These are phyloP conservation scores for Phasia obesa DNA, from an alignment of 2,888 invertebrate species.

Conservation along the genomic window DNA sequence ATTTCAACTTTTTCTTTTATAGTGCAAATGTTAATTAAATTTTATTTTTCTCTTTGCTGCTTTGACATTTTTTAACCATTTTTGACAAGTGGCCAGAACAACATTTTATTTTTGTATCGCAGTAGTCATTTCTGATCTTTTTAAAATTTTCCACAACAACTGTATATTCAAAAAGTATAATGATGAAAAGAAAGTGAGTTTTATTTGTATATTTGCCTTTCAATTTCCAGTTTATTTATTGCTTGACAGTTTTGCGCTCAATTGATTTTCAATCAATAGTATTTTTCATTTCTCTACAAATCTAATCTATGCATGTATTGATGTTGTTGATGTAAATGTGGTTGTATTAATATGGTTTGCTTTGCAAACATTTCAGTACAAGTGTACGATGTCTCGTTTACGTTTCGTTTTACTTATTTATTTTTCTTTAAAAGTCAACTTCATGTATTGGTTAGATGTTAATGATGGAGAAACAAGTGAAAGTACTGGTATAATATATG, in stretches of 20 bases:
- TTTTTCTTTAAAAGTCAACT: slow-evolving; percentile 4
- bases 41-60: too few relatives aligned
- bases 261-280: slow-evolving; percentile 66
- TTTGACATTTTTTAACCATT: too few relatives aligned
- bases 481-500: slow-evolving; percentile 15
- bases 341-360: slow-evolving; percentile 2
- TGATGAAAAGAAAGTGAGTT: slow-evolving; percentile 28
- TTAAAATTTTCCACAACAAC: too few relatives aligned
- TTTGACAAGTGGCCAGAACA: too few relatives aligned
- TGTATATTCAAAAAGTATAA: neutral
- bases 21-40: too few relatives aligned
- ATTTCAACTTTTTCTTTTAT: too few relatives aligned
- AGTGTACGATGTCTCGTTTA: slow-evolving; percentile 65
- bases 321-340: slow-evolving; percentile 6
- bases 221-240: slow-evolving; percentile 62
- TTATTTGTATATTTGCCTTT: slow-evolving; percentile 25
- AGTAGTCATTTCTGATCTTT: too few relatives aligned
- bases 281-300: slow-evolving; percentile 29
- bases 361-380: slow-evolving; percentile 45
- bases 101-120: too few relatives aligned
- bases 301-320: neutral
- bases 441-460: slow-evolving; percentile 29
- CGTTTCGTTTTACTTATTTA: neutral
- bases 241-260: slow-evolving; percentile 68
- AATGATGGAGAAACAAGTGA: slow-evolving; percentile 36